Base-by-base conservation (phyloP, 2,888 invertebrate genomes). In the Drosophila putrida region DNA sequence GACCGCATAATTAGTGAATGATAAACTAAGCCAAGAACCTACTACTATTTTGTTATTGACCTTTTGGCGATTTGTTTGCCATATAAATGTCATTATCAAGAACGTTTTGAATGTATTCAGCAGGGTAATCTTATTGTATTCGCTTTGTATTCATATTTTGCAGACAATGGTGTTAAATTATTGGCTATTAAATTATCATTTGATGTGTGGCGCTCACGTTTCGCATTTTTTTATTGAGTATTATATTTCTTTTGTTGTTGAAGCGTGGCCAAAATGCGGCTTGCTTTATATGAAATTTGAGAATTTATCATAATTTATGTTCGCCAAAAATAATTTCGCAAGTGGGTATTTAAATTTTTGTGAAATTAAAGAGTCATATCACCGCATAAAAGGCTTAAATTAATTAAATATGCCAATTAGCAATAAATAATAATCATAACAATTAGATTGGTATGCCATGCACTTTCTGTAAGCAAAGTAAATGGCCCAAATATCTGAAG, bases 161-260 rank as follows among this genome's bases (percentile, higher is more conserved):
- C 69, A 64, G 62, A 79, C 80, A 80, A 89, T 80, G 86, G 55
- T 43, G 55, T 73, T 68, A 73, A 87, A 78, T 84, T 84, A 87
- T 84, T 84, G 79, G 72, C 78, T 57, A 82, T 89, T 89, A 82
- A 88, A 85, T 70, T 71, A 89, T 78, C 73, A 72, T 83, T 89
- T 89, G 67, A 72, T 61, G 61, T 68, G 63, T 71, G 63, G 61
- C 66, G 58, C 59, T 68, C 72, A 69, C 77, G 62, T 67, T 70
- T 63, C 41, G 35, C 27, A 5, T 49, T 33, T 51, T 11, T 50
- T 47, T 28, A 57, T 53, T 36, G 33, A 58, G 4, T 50, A 27
- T 8, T 15, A 31, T 15, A 31, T 27, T 13, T 54, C 27, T 49
- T 39, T 47, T 75, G 62, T 60, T 54, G 51, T 63, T 53, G 66